Evolutionary conservation across 2,797 vertebrate species (phyloP).

Genomic region (Semotilus atromaculatus): DNA sequence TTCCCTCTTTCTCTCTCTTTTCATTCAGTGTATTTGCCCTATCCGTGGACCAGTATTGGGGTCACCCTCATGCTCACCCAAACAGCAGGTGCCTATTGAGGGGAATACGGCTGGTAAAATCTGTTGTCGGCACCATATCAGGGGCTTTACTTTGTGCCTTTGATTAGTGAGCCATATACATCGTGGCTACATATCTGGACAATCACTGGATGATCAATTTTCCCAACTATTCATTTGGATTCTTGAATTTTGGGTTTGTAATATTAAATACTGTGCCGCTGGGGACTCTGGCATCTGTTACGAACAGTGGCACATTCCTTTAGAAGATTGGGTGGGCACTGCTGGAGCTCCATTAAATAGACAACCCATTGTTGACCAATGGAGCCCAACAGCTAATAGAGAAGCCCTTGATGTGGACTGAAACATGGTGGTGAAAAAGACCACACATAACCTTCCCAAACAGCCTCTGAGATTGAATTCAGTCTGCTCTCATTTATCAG

Average conservation of each 20-base stretch:
- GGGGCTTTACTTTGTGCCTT: conserved; percentile 30
- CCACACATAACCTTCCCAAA: conserved; percentile 24
- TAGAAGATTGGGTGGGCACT: conserved; percentile 19
- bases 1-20: conserved; percentile 44
- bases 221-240: conserved; percentile 26
- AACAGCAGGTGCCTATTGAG: conserved; percentile 33
- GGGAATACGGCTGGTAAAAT: conserved; percentile 20
- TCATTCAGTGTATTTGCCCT: conserved; percentile 30
- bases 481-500: background rate
- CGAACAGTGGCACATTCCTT: conserved; percentile 45
- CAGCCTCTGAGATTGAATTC: background rate
- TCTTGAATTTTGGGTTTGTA: conserved; percentile 24
- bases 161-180: conserved; percentile 36
- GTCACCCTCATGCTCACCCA: conserved; percentile 39
- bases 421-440: conserved; percentile 30
- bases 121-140: conserved; percentile 16
- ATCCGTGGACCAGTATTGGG: conserved; percentile 34
- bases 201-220: conserved; percentile 3
- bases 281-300: conserved; percentile 21
- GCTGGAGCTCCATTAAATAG: conserved; percentile 50
- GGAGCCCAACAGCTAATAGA: conserved; percentile 58
- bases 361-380: conserved; percentile 66
- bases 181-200: background rate
- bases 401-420: conserved; percentile 48
- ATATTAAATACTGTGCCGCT: conserved; percentile 11